Percentiles rank a stretch among this genome's conserved stretches.
Conservation (phyloP, 2,888 invertebrate genomes). For the Megastigmus dorsalis region DNA sequence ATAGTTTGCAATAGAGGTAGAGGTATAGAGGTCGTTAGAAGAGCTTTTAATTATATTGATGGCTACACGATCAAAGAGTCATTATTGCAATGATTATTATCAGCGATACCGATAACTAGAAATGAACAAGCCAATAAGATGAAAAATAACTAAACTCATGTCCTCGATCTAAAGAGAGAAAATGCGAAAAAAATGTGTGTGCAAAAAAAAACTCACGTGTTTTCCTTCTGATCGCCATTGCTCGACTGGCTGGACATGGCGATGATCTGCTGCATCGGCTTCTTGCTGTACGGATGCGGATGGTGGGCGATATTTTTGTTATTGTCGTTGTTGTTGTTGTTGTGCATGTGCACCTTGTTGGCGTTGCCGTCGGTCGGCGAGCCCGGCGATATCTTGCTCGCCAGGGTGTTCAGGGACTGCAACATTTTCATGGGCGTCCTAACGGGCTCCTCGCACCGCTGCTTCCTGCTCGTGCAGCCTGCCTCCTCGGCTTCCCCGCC, state of each 20-base stretch:
- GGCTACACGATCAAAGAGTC: too few relatives aligned
- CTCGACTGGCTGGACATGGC: slow-evolving; percentile 59
- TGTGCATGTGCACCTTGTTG: slow-evolving; percentile 79
- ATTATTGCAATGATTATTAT: too few relatives aligned
- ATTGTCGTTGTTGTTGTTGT: slow-evolving; percentile 73
- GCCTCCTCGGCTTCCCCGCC: slow-evolving; percentile 7
- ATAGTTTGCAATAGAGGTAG: too few relatives aligned
- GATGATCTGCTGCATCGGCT: slow-evolving; percentile 48
- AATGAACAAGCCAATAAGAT: neutral
- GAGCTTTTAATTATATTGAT: too few relatives aligned
- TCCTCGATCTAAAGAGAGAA: neutral
- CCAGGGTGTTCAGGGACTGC: slow-evolving; percentile 90
- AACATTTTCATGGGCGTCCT: slow-evolving; percentile 80
- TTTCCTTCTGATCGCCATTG: slow-evolving; percentile 72
- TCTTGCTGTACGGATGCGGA: slow-evolving; percentile 71
- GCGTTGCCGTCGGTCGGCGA: slow-evolving; percentile 80
- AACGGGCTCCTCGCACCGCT: slow-evolving; percentile 60
- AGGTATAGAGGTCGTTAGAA: too few relatives aligned
- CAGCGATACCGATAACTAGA: too few relatives aligned
- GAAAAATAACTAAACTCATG: neutral
- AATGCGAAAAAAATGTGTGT: too few relatives aligned
- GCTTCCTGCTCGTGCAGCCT: slow-evolving; percentile 59
- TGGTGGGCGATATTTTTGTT: slow-evolving; percentile 69
- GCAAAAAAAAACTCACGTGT: slow-evolving; percentile 73
- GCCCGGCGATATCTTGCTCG: slow-evolving; percentile 92